Evolutionary conservation across 2,888 invertebrate species (phyloP).

Genomic region (Thereva unica): DNA sequence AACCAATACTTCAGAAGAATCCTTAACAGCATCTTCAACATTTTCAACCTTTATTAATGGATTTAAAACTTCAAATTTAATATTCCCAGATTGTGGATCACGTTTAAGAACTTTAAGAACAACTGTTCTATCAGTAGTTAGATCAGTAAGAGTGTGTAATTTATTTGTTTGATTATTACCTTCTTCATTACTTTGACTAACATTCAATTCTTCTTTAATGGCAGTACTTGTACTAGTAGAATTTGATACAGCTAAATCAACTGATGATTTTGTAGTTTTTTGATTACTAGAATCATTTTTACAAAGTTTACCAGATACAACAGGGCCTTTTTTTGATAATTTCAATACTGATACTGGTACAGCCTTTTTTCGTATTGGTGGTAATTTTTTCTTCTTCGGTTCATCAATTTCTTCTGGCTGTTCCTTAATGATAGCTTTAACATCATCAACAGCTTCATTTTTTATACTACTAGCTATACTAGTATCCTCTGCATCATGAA

Average conservation of each 20-base stretch:
- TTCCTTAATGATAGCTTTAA: background rate
- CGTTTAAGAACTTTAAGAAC: slow-evolving; percentile 25
- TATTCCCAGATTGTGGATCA: slow-evolving; percentile 15
- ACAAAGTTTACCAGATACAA: no score
- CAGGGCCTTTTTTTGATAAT: no score
- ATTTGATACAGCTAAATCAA: no score
- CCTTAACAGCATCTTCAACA: slow-evolving; percentile 14
- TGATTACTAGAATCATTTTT: no score
- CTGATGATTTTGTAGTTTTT: no score
- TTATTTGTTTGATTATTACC: background rate
- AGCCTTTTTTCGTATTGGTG: background rate
- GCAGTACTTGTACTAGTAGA: no score
- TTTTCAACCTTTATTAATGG: slow-evolving; percentile 23
- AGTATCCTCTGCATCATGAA: background rate
- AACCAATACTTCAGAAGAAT: background rate
- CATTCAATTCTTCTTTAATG: no score
- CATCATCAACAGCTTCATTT: background rate
- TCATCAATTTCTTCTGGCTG: background rate
- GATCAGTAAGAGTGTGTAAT: background rate
- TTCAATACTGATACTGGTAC: background rate
- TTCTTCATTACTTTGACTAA: background rate
- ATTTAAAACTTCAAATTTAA: slow-evolving; percentile 22
- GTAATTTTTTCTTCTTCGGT: background rate
- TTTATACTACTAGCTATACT: background rate
- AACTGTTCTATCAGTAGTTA: slow-evolving; percentile 6